Conservation (phyloP, 2,888 invertebrate genomes). For the Troides helena region DNA sequence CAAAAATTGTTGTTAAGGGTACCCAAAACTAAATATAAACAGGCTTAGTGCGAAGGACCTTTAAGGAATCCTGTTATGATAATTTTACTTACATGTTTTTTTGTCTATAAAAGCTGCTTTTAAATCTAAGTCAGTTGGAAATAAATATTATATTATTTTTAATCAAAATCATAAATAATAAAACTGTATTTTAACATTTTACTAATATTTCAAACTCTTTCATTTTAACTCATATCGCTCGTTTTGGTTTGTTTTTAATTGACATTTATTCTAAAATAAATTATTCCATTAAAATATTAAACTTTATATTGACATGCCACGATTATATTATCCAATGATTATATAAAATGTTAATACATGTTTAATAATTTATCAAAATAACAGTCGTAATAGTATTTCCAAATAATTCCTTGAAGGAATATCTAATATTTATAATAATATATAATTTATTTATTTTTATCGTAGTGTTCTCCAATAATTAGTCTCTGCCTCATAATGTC, state of each 20-base stretch:
- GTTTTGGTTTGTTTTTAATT: background rate
- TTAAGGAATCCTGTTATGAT: constrained; percentile 33
- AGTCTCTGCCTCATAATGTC: no score
- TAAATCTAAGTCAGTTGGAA: background rate
- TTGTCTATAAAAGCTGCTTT: constrained; percentile 29
- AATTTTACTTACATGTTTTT: constrained; percentile 20
- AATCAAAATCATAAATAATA: background rate
- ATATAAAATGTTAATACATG: background rate
- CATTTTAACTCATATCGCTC: background rate
- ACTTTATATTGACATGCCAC: background rate
- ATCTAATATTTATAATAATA: background rate
- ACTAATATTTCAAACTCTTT: background rate
- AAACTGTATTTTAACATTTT: background rate
- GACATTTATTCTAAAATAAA: background rate
- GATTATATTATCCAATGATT: background rate
- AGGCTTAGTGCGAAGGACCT: constrained; percentile 44
- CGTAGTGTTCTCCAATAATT: background rate
- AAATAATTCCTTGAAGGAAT: background rate
- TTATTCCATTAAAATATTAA: background rate
- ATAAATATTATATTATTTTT: background rate
- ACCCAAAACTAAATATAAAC: constrained; percentile 34
- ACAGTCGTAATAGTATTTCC: background rate
- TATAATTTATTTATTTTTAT: background rate
- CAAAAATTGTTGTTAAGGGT: background rate
- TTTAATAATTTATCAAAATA: background rate